Evolutionary conservation across 1,140 invertebrate species (phyloP).

Genomic region (Drosophila fuyamai): DNA sequence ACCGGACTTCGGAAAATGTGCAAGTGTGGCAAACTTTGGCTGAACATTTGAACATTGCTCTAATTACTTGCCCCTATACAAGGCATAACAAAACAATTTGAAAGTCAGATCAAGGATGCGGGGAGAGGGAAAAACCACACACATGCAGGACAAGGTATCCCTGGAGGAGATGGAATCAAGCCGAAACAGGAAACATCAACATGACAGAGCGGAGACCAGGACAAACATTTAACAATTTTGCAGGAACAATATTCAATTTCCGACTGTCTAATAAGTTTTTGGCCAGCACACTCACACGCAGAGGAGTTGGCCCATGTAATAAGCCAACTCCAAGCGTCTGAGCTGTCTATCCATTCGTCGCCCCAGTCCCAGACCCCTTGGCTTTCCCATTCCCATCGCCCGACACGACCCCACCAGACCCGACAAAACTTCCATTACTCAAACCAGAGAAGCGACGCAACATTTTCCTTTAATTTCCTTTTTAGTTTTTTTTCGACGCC

Average conservation of each 20-base stretch:
- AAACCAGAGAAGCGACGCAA: constrained; percentile 66
- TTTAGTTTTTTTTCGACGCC: constrained; percentile 65
- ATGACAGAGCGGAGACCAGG: constrained; percentile 40
- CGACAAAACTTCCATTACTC: constrained; percentile 77
- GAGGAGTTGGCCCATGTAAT: constrained; percentile 63
- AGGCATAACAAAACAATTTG: constrained; percentile 45
- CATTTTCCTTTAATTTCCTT: constrained; percentile 81
- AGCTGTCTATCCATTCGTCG: constrained; percentile 49
- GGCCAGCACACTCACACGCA: constrained; percentile 51
- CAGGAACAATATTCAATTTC: constrained; percentile 81
- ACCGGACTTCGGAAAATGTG: constrained; percentile 22
- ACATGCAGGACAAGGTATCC: constrained; percentile 23
- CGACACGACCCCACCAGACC: not conserved
- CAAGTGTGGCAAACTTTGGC: constrained; percentile 37
- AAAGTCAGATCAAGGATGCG: constrained; percentile 20
- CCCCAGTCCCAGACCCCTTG: constrained; percentile 12
- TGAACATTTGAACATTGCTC: constrained; percentile 57
- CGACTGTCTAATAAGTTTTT: constrained; percentile 81
- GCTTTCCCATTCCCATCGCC: not conserved
- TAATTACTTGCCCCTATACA: constrained; percentile 40
- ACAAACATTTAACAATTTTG: constrained; percentile 73
- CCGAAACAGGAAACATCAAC: constrained; percentile 58
- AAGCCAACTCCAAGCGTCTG: constrained; percentile 63
- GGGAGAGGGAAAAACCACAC: constrained; percentile 5
- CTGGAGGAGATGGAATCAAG: constrained; percentile 29